phyloP scores from a whole-genome alignment of 2,888 invertebrate species.

The Disparrhopalites patrizii region DNA sequence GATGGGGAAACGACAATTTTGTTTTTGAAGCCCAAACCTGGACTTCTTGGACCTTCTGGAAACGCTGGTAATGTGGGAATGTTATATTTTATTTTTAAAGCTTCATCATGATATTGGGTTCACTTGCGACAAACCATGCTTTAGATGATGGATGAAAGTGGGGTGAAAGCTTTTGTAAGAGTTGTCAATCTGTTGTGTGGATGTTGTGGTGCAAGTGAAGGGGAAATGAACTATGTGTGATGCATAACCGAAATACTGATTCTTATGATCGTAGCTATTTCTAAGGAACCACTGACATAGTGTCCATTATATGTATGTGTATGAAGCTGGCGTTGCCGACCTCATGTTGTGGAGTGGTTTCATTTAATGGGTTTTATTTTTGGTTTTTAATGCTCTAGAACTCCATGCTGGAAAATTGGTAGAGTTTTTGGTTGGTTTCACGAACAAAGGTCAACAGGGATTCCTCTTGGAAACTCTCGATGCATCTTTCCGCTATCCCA shows the following conservation, averaged over 20 bases:
- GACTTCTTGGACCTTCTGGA: constrained; percentile 44
- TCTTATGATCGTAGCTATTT: constrained; percentile 32
- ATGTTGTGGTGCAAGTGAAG: too few species aligned
- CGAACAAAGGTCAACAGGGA: constrained; percentile 87
- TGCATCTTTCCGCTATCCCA: constrained; percentile 90
- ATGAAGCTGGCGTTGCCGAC: background rate
- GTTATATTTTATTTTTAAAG: background rate
- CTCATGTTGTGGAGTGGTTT: background rate
- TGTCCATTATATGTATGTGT: background rate
- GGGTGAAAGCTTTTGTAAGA: too few species aligned
- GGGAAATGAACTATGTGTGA: too few species aligned
- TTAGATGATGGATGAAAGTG: background rate
- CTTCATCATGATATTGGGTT: background rate
- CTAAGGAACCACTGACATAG: constrained; percentile 45
- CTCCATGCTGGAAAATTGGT: constrained; percentile 87
- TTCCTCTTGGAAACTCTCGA: constrained; percentile 90
- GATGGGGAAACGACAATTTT: constrained; percentile 87
- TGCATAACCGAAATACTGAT: constrained; percentile 39
- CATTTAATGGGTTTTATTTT: background rate
- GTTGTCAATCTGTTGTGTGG: too few species aligned
- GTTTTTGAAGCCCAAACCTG: constrained; percentile 69
- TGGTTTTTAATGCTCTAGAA: constrained; percentile 58
- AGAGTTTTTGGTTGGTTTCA: constrained; percentile 93
- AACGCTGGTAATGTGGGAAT: constrained; percentile 36
- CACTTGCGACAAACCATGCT: background rate